These are phyloP conservation scores for Alcedo quadribrachys DNA, from an alignment of 2,797 vertebrate species.

Conservation along the genomic window DNA sequence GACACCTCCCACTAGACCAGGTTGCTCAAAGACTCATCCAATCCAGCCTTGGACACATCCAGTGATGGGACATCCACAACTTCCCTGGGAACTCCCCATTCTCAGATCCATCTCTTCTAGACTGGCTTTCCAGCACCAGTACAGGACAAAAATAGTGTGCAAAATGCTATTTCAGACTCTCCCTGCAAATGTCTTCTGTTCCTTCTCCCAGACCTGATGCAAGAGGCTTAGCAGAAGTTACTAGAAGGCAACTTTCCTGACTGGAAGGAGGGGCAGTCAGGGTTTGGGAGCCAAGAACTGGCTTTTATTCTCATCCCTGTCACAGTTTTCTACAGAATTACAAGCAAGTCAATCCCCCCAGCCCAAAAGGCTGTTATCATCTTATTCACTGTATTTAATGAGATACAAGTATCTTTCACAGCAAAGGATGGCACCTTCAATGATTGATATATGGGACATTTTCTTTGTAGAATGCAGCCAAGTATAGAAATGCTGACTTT, in stretches of 20 bases:
- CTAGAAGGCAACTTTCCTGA: conserved; percentile 51
- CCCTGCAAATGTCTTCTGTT: conserved; percentile 12
- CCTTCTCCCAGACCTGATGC: not conserved
- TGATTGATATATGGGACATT: conserved; percentile 47
- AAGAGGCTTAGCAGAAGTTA: conserved; percentile 37
- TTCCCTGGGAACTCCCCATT: not conserved
- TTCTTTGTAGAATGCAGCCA: conserved; percentile 47
- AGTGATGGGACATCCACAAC: too few relatives aligned
- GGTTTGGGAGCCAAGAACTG: not conserved
- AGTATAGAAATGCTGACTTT: conserved; percentile 45
- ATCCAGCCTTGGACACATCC: not conserved
- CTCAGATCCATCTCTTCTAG: not conserved
- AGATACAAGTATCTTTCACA: conserved; percentile 34
- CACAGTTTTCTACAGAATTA: conserved; percentile 35
- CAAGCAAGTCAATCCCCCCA: conserved; percentile 5
- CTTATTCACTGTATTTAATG: conserved; percentile 51
- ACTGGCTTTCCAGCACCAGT: not conserved
- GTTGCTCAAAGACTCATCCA: not conserved
- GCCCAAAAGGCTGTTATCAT: conserved; percentile 27
- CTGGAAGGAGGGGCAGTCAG: conserved; percentile 35
- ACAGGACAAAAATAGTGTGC: not conserved
- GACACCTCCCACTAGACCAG: not conserved
- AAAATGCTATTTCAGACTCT: not conserved
- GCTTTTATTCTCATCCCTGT: conserved; percentile 42
- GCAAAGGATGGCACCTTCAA: conserved; percentile 13